Evolutionary conservation across 2,113 vertebrate genomes (phyloP).

Genomic region (Galeopterus variegatus): DNA sequence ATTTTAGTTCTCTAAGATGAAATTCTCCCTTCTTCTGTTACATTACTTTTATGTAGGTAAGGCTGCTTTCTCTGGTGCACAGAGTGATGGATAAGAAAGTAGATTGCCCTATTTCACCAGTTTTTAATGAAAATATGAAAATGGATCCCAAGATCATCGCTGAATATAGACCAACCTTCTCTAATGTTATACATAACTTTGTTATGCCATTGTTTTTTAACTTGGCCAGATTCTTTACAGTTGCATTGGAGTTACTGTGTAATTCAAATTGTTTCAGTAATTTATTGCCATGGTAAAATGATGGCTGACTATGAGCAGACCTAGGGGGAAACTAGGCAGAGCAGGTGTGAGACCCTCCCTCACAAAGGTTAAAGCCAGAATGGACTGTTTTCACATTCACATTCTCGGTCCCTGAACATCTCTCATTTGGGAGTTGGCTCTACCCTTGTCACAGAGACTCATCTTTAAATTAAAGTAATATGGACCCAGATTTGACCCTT

Average conservation of each 20-base stretch:
- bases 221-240: background rate
- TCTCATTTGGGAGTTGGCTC: constrained; percentile 2
- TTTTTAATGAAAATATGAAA: constrained; percentile 45
- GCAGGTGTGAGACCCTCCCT: background rate
- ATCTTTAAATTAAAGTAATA: constrained; percentile 69
- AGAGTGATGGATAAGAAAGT: background rate
- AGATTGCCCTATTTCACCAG: background rate
- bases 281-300: constrained; percentile 14
- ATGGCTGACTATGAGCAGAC: background rate
- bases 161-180: background rate
- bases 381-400: background rate
- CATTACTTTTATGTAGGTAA: background rate
- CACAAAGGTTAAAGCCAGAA: constrained; percentile 10
- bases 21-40: constrained; percentile 15
- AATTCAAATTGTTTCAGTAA: background rate
- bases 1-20: constrained; percentile 50
- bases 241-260: background rate
- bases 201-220: background rate
- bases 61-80: background rate
- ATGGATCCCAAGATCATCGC: background rate
- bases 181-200: background rate
- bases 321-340: background rate
- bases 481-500: constrained; percentile 55
- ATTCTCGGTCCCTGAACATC: background rate
- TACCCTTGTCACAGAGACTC: constrained; percentile 1